These are phyloP conservation scores for Globodera ellingtonae DNA, from an alignment of 1,140 invertebrate species.

Conservation along the genomic window DNA sequence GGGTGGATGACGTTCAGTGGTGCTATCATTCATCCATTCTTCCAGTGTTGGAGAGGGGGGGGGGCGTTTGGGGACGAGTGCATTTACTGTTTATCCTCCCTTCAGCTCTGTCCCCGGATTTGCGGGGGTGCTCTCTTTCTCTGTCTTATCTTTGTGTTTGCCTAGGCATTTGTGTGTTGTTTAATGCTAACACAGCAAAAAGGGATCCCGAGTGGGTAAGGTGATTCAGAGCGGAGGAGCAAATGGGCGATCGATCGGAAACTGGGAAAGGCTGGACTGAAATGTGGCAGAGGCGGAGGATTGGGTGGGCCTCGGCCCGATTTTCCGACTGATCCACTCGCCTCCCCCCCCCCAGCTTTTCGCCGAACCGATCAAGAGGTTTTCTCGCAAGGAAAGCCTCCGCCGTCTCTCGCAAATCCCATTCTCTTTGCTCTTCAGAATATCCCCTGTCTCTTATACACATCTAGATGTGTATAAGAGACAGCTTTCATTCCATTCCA, in stretches of 20 bases:
- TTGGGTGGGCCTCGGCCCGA: background rate
- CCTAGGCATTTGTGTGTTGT: constrained; percentile 3
- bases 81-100: background rate
- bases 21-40: background rate
- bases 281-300: no score
- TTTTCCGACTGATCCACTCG: background rate
- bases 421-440: no score
- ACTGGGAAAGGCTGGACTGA: background rate
- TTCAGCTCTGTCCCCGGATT: background rate
- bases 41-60: background rate
- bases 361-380: background rate
- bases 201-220: background rate
- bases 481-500: no score
- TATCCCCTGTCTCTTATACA: no score
- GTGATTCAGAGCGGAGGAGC: background rate
- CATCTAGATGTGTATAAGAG: no score
- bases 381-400: background rate
- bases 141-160: constrained; percentile 3
- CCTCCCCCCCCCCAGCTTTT: constrained; percentile 7
- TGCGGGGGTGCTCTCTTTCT: background rate
- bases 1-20: background rate
- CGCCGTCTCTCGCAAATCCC: no score
- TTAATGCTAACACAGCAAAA: background rate
- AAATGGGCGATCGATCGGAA: constrained; percentile 4
- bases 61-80: background rate